Evolutionary conservation across 2,113 vertebrate species (phyloP).

Genomic region (Lonchura striata): DNA sequence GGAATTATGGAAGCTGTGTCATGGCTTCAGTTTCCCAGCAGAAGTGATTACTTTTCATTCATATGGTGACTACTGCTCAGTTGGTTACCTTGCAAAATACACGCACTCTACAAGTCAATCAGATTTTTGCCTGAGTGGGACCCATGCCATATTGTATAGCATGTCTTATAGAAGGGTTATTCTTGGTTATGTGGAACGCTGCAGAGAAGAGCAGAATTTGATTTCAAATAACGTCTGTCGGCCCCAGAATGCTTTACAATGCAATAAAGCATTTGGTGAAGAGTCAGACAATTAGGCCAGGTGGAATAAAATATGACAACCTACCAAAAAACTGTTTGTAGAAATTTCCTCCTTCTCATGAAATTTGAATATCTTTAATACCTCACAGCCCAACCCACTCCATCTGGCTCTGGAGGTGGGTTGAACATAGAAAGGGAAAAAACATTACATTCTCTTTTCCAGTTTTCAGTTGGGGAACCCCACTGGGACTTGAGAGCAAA

Average conservation of each 20-base stretch:
- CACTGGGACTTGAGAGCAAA: background rate
- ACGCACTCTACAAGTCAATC: background rate
- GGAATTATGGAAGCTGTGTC: conserved; percentile 43
- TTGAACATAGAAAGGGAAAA: background rate
- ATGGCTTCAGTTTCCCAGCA: conserved; percentile 8
- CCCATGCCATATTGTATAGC: conserved; percentile 9
- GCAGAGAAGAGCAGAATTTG: conserved; percentile 31
- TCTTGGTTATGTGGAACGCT: background rate
- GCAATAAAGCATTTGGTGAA: conserved; percentile 12
- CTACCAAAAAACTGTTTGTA: background rate
- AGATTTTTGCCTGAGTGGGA: conserved; percentile 25
- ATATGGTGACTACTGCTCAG: conserved; percentile 51
- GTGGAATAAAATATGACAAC: background rate
- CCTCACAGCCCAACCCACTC: background rate
- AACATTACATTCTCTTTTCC: background rate
- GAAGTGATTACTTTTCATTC: conserved; percentile 54
- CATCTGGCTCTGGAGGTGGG: background rate
- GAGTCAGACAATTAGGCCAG: conserved; percentile 18
- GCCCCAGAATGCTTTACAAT: background rate
- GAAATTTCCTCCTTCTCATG: background rate
- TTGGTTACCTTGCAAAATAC: conserved; percentile 28
- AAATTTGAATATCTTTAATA: background rate
- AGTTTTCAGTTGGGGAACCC: background rate
- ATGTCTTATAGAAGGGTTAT: conserved; percentile 21
- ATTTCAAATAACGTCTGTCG: conserved; percentile 43